A percentile compares a stretch with the other conserved stretches of the same genome.
phyloP scores from a whole-genome alignment of 2,888 invertebrate species.

The Acronicta alni region DNA sequence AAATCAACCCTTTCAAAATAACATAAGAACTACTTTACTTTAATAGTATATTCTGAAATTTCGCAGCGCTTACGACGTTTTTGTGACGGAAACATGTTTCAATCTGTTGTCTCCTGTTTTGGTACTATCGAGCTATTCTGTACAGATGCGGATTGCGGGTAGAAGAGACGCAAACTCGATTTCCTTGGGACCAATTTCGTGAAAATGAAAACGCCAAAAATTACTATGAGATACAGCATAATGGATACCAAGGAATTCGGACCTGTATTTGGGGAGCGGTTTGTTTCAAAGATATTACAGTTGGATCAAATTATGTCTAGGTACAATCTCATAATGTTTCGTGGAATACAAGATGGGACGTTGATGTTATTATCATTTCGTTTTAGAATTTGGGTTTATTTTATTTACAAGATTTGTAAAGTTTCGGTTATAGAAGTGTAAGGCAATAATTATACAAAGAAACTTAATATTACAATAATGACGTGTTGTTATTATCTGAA shows the following conservation, averaged over 20 bases:
- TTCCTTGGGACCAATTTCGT: conserved; percentile 70
- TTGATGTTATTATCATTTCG: conserved; percentile 32
- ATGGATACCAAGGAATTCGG: conserved; percentile 51
- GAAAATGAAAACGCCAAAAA: conserved; percentile 78
- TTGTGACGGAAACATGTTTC: conserved; percentile 69
- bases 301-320: conserved; percentile 54
- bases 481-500: too few species aligned
- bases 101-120: conserved; percentile 85
- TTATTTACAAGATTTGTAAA: neutral
- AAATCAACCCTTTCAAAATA: conserved; percentile 49
- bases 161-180: conserved; percentile 79
- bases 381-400: conserved; percentile 17
- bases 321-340: conserved; percentile 43
- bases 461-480: too few species aligned
- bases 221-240: conserved; percentile 59
- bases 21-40: conserved; percentile 57
- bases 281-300: conserved; percentile 41
- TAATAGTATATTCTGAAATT: conserved; percentile 51
- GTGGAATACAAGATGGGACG: conserved; percentile 31
- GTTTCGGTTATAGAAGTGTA: neutral
- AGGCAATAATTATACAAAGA: neutral
- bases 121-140: conserved; percentile 79
- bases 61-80: conserved; percentile 71
- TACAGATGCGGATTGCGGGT: conserved; percentile 81
- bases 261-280: conserved; percentile 36